These are phyloP conservation scores for Myotis yumanensis DNA, from an alignment of 2,113 vertebrate species.

Conservation along the genomic window DNA sequence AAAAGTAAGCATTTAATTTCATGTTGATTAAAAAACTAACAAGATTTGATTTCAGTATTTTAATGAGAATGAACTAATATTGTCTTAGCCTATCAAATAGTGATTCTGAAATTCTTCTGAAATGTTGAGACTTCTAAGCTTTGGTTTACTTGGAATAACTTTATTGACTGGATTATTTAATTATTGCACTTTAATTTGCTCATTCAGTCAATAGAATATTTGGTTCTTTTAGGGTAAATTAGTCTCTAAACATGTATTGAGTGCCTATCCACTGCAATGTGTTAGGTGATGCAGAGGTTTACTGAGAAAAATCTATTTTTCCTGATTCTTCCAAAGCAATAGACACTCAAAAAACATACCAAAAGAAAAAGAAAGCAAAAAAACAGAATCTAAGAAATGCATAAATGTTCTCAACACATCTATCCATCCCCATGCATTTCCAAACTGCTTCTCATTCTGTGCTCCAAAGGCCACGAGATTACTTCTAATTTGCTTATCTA, in stretches of 20 bases:
- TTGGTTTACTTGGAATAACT: neutral
- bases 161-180: constrained; percentile 31
- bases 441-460: neutral
- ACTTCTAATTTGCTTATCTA: neutral
- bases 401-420: neutral
- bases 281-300: neutral
- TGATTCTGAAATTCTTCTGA: constrained; percentile 57
- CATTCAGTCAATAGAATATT: neutral
- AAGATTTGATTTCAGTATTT: constrained; percentile 63
- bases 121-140: neutral
- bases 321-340: neutral
- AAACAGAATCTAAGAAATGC: neutral
- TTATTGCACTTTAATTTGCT: constrained; percentile 34
- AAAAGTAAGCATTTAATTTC: constrained; percentile 80
- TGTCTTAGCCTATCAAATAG: constrained; percentile 24
- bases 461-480: neutral
- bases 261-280: neutral
- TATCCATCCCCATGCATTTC: neutral
- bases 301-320: neutral
- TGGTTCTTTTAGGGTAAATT: neutral
- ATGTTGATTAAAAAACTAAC: constrained; percentile 73
- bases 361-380: neutral
- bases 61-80: constrained; percentile 40
- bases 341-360: neutral
- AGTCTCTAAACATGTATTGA: neutral